These are phyloP conservation scores for Mastomys coucha DNA, from an alignment of 2,113 vertebrate genomes.

Conservation along the genomic window DNA sequence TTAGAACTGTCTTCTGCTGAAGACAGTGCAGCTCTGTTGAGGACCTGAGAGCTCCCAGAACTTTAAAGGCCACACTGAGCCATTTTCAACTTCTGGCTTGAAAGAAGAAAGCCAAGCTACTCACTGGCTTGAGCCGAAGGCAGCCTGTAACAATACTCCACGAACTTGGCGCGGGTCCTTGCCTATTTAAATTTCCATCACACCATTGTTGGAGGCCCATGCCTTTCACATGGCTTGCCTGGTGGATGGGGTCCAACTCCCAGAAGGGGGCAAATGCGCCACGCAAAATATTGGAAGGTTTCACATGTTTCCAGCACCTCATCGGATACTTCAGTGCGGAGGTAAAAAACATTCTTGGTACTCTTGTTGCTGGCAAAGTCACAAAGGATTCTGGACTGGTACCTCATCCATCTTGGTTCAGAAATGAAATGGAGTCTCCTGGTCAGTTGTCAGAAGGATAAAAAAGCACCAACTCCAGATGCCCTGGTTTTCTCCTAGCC, in stretches of 20 bases:
- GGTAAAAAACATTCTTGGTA: conserved; percentile 73
- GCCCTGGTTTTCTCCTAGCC: conserved; percentile 66
- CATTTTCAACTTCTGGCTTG: conserved; percentile 67
- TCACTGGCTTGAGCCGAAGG: conserved; percentile 72
- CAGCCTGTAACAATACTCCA: conserved; percentile 73
- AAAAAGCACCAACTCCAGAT: conserved; percentile 28
- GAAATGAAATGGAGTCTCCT: conserved; percentile 73
- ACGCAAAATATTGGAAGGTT: conserved; percentile 68
- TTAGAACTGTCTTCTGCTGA: conserved; percentile 6
- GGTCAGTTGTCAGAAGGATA: conserved; percentile 69
- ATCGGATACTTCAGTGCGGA: conserved; percentile 65
- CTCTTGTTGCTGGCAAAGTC: conserved; percentile 75
- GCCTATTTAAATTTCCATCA: conserved; percentile 82
- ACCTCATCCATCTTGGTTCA: conserved; percentile 80
- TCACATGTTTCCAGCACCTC: conserved; percentile 78
- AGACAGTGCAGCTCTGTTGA: neutral
- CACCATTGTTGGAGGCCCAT: conserved; percentile 75
- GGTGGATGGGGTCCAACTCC: conserved; percentile 76
- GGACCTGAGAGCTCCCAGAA: conserved; percentile 36
- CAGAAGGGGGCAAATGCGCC: conserved; percentile 77
- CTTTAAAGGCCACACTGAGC: conserved; percentile 48
- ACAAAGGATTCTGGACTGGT: conserved; percentile 79
- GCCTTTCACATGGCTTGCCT: conserved; percentile 71
- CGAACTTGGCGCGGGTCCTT: conserved; percentile 59
- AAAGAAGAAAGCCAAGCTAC: conserved; percentile 63